These are phyloP conservation scores for Cardinalis cardinalis DNA, from an alignment of 2,113 vertebrate genomes.

Conservation along the genomic window DNA sequence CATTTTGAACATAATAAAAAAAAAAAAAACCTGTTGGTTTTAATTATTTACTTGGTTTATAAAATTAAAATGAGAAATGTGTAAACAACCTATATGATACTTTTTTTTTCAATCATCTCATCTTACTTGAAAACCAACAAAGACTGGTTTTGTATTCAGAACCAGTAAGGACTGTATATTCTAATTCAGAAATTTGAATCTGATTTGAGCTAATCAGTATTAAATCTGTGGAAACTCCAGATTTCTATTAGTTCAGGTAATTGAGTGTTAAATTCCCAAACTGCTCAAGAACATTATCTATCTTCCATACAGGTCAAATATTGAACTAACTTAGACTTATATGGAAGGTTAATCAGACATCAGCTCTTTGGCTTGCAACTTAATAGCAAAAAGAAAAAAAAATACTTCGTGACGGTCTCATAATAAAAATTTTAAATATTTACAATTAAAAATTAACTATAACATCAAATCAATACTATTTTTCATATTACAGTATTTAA, in stretches of 20 bases:
- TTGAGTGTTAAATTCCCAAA: not conserved
- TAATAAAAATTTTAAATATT: not conserved
- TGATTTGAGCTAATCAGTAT: not conserved
- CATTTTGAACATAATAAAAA: not conserved
- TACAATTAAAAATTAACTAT: not conserved
- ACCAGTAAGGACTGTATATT: not conserved
- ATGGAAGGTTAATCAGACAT: not conserved
- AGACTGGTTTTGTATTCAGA: not conserved
- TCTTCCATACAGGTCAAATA: not conserved
- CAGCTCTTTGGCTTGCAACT: not conserved
- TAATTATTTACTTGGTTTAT: not conserved
- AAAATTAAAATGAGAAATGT: not conserved
- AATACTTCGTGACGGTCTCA: not conserved
- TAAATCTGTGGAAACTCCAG: not conserved
- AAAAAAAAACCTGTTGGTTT: not conserved
- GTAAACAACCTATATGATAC: not conserved
- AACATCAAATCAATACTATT: not conserved
- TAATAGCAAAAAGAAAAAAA: not conserved
- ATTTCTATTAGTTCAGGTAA: not conserved
- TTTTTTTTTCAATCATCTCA: not conserved
- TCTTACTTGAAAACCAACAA: not conserved
- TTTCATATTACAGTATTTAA: conserved; percentile 17
- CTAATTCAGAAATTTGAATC: not conserved
- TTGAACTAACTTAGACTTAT: not conserved
- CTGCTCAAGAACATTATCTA: not conserved